Base-by-base conservation (phyloP, 2,113 vertebrate genomes). In the Emydocephalus ijimae region DNA sequence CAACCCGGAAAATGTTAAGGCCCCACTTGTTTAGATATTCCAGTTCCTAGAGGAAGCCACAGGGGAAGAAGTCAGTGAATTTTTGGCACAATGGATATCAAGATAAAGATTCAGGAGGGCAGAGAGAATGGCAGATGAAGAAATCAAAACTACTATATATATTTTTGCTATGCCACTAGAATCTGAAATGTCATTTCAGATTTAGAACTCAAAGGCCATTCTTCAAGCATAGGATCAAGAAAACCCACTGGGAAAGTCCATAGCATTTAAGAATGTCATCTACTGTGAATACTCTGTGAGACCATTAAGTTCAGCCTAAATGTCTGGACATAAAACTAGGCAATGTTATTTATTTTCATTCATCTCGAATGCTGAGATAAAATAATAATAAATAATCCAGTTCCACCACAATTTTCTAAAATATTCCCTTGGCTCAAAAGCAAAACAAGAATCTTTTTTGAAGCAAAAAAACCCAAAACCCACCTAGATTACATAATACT, bases 21-120 rank as follows among this genome's bases (percentile, higher is more conserved):
- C 99, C 99, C 99, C 99, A 99, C 96, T 98, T 99, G 97, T 98
- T 99, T 95, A 99, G 97, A 96, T 98, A 98, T 81, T 98, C 98
- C 96, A 99, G 97, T 95, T 99, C 99, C 99, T 99, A 96, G 86
- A 45, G 50, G 45, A 26, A 91, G 61, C 90, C 56, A 50, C 89
- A 93, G 90, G 26, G 85, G 29, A 3, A 61, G 29, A 11, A 45
- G 45, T 23, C 86, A 10, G 23, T 50, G 54, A 6, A 23, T 55
- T 1, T 57, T 39, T 39, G 3, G 1, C 54, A 50, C 88, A 61
- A 45, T 43, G 26, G 23, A n/a, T 85, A 48, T 52, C 54, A 59
- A 92, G 56, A 34, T 4, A 15, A 85, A 52, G 50, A 12, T 81
- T 34, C 9, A 85, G 21, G 43, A 21, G 29, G 59, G 8, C 50